Conservation (phyloP, 2,888 invertebrate species). For the Caenorhabditis sp. region DNA sequence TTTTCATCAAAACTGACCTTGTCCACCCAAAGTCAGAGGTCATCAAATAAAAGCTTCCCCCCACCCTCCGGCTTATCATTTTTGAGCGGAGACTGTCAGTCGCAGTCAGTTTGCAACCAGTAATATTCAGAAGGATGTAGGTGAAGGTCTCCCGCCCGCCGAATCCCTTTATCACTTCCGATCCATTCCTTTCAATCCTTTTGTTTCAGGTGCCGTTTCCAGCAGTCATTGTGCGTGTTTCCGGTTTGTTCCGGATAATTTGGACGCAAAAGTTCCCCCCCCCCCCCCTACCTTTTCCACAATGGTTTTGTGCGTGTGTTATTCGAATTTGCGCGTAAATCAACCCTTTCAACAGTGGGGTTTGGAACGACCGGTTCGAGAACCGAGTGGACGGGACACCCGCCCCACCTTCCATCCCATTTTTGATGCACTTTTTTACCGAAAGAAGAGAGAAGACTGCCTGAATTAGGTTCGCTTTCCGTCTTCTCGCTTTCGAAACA, state of each 20-base stretch:
- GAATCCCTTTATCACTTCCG: no score
- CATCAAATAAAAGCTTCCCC: no score
- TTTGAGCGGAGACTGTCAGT: no score
- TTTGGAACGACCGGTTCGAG: slow-evolving; percentile 1
- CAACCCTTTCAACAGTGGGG: not conserved
- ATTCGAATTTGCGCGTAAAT: not conserved
- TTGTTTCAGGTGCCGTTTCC: not conserved
- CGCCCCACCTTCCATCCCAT: not conserved
- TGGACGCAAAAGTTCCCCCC: no score
- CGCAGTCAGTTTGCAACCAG: no score
- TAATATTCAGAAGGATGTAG: no score
- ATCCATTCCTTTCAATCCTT: not conserved
- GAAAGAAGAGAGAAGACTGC: no score
- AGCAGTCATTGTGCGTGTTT: not conserved
- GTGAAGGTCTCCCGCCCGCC: no score
- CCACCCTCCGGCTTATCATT: no score
- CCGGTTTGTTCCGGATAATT: slow-evolving; percentile 32
- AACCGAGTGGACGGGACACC: slow-evolving; percentile 10
- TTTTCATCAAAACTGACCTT: not conserved
- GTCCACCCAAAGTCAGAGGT: slow-evolving; percentile 37
- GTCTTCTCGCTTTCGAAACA: not conserved
- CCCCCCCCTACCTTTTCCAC: not conserved
- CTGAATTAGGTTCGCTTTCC: no score
- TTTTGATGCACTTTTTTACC: not conserved
- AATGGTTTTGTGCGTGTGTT: not conserved